Percentiles rank a stretch among this genome's conserved stretches.
Evolutionary conservation across 1,140 invertebrate species (phyloP).

Genomic region (Centruroides vittatus): DNA sequence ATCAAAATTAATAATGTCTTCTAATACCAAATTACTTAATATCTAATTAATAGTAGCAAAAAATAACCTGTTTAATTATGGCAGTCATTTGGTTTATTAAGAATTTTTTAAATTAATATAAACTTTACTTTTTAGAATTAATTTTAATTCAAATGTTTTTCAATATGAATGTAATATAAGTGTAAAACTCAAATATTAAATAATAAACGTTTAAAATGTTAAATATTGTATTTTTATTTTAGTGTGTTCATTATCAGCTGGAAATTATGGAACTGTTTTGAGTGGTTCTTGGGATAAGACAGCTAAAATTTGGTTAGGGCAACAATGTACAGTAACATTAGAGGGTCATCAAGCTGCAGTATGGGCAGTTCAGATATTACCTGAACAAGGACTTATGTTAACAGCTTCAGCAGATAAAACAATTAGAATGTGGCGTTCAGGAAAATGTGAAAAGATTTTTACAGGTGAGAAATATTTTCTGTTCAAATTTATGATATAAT

Average conservation of each 20-base stretch:
- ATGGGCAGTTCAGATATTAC: slow-evolving; percentile 58
- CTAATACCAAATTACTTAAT: too few species aligned
- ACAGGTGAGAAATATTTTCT: slow-evolving; percentile 21
- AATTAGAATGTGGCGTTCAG: slow-evolving; percentile 62
- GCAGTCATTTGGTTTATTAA: too few species aligned
- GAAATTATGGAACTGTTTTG: slow-evolving; percentile 42
- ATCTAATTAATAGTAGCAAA: too few species aligned
- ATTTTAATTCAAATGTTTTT: too few species aligned
- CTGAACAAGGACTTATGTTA: slow-evolving; percentile 44
- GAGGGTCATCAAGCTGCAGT: slow-evolving; percentile 67
- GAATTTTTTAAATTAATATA: too few species aligned
- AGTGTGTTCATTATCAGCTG: slow-evolving; percentile 49
- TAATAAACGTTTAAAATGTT: too few species aligned
- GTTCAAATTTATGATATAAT: too few species aligned
- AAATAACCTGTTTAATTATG: too few species aligned
- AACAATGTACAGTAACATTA: slow-evolving; percentile 40
- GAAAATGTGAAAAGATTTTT: slow-evolving; percentile 30
- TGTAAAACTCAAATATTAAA: too few species aligned
- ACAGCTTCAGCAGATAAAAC: slow-evolving; percentile 85
- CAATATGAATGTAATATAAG: too few species aligned
- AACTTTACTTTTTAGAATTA: too few species aligned
- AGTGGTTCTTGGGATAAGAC: slow-evolving; percentile 86
- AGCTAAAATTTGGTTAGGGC: slow-evolving; percentile 57
- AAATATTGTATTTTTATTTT: slow-evolving; percentile 16
- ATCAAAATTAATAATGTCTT: too few species aligned